Conservation (phyloP, 2,797 vertebrate species). For the Notamacropus eugenii region DNA sequence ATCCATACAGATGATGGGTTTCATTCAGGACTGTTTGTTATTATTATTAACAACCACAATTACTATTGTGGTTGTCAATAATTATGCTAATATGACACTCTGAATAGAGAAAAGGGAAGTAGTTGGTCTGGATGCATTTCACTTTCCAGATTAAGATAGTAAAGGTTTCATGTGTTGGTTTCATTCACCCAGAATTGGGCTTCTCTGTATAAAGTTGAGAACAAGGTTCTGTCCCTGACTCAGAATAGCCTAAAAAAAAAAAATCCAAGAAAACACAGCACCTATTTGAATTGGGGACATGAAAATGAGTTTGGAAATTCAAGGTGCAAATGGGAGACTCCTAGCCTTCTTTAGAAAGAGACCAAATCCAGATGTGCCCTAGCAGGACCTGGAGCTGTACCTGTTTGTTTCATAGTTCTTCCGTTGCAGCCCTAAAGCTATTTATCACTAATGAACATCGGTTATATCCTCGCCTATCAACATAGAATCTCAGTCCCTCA, state of each 20-base stretch:
- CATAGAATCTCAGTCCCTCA: too few species aligned
- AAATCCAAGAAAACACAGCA: neutral
- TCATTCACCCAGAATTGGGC: neutral
- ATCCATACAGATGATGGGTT: neutral
- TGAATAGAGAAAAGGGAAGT: neutral
- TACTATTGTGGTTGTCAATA: neutral
- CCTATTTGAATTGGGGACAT: neutral
- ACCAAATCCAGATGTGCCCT: neutral
- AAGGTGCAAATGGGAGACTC: neutral
- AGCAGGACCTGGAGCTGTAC: neutral
- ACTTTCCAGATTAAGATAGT: neutral
- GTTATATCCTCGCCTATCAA: neutral
- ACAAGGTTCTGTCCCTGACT: too few species aligned
- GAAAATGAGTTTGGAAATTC: neutral
- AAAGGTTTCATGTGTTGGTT: neutral
- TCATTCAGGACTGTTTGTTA: neutral
- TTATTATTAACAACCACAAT: neutral
- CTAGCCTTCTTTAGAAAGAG: neutral
- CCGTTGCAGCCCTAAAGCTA: neutral
- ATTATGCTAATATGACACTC: neutral
- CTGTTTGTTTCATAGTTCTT: neutral
- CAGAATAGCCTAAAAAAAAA: rapidly evolving
- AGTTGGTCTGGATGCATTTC: neutral
- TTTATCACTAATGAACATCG: neutral
- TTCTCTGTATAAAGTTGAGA: neutral